These are phyloP conservation scores for Sebastes kiyomatsui DNA, from an alignment of 2,797 vertebrate species.

Conservation along the genomic window DNA sequence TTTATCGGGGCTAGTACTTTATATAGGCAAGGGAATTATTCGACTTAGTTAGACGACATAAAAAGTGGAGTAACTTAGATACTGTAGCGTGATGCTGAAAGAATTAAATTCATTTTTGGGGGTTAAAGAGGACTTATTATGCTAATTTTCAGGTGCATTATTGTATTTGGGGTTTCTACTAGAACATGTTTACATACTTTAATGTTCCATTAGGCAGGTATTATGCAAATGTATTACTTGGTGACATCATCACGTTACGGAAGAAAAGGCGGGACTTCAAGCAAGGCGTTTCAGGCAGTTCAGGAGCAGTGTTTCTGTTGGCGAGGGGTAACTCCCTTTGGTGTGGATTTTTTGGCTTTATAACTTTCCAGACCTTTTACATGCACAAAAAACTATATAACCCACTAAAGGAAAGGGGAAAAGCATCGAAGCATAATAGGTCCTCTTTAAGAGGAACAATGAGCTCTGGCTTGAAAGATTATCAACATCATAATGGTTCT, in stretches of 20 bases:
- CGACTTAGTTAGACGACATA: neutral
- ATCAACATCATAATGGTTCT: constrained; percentile 54
- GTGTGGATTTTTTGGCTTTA: no score
- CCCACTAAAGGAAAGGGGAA: neutral
- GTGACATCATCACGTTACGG: no score
- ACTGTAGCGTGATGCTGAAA: neutral
- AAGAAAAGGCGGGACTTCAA: no score
- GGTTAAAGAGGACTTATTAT: neutral
- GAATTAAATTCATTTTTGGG: constrained; percentile 5
- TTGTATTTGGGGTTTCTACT: no score
- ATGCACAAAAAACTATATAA: neutral
- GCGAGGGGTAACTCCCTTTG: no score
- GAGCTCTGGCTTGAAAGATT: constrained; percentile 32
- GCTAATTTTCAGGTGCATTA: no score
- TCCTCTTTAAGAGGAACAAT: constrained; percentile 26
- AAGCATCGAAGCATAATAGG: neutral
- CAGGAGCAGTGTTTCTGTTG: no score
- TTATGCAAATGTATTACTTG: no score
- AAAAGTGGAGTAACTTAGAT: neutral
- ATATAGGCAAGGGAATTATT: neutral
- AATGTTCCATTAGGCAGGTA: no score
- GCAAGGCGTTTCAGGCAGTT: no score
- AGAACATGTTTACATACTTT: no score
- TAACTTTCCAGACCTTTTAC: no score
- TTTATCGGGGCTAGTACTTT: neutral